Base-by-base conservation (phyloP, 1,140 invertebrate genomes). In the Anastrepha ludens region DNA sequence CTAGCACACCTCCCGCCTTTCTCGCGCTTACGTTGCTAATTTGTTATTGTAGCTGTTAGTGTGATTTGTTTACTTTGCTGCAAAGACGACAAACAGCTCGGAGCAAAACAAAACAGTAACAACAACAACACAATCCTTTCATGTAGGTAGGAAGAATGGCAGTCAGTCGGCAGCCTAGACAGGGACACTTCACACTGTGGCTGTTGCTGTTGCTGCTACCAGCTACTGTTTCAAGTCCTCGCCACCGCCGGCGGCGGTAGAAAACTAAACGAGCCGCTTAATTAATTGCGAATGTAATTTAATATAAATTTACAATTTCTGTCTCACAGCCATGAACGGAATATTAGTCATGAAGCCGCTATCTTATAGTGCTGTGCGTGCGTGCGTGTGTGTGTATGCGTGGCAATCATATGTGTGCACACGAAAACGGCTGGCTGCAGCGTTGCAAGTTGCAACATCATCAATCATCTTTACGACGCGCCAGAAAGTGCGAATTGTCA, bases 251-350 rank as follows among this genome's bases (percentile, higher is more conserved):
- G 44, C 74, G 74, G 74, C 47, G 8, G 20, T 41, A 15, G 15
- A 81, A 55, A 81, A 55, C 74, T 81, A 81, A 81, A 81, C 74
- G 74, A 81, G 74, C 74, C 74, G 74, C 74, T 81, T 81, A 81
- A 81, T 81, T 81, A 81, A 81, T 81, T 81, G 74, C 74, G 47
- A 81, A 81, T 81, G 74, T 81, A 81, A 81, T 81, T 81, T 81
- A 81, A 81, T 81, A 81, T 81, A 81, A 81, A 81, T 81, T 81
- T 81, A 81, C 74, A 81, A 81, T 81, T 81, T 55, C 74, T 81
- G 74, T 55, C 74, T 55, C 74, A 81, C 74, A 81, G 47, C 8
- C 74, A 9, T 0, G n/a, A 55, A 20, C 39, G 17, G 20, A 81
- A 81, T 7, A 81, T 81, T 81, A 81, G 74, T 81, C 74, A 81